Evolutionary conservation across 2,113 vertebrate species (phyloP).

Genomic region (Cryptomyrus ogoouensis): DNA sequence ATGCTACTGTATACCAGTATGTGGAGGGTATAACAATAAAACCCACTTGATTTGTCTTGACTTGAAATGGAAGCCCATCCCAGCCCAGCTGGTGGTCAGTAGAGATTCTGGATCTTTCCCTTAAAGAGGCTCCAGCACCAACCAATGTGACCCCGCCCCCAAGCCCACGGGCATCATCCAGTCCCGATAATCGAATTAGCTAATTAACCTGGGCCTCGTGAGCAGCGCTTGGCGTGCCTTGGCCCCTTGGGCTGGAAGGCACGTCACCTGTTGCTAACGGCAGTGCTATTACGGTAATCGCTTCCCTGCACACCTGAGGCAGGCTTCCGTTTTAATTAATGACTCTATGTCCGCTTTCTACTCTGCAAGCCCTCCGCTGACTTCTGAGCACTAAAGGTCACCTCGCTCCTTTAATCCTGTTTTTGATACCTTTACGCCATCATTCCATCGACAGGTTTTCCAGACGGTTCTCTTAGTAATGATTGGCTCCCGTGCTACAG

Average conservation of each 20-base stretch:
- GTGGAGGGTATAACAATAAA: background rate
- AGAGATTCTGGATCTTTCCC: background rate
- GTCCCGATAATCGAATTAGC: background rate
- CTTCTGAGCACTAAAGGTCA: background rate
- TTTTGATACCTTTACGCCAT: background rate
- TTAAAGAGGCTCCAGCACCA: background rate
- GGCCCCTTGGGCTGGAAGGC: background rate
- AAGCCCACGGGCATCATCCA: background rate
- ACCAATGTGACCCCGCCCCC: background rate
- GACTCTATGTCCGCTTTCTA: background rate
- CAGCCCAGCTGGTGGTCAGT: background rate
- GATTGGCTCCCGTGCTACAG: background rate
- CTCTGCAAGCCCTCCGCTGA: background rate
- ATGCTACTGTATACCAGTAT: background rate
- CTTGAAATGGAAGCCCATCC: background rate
- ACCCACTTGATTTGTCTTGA: background rate
- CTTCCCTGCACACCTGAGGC: background rate
- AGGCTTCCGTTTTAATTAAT: background rate
- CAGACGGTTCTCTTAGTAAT: background rate
- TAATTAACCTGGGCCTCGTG: background rate
- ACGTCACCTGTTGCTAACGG: background rate
- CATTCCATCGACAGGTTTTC: background rate
- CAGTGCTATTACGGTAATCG: background rate
- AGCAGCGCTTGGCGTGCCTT: background rate
- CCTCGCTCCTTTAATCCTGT: background rate